phyloP scores from a whole-genome alignment of 2,888 invertebrate genomes.

The Drosophila stalkeri region DNA sequence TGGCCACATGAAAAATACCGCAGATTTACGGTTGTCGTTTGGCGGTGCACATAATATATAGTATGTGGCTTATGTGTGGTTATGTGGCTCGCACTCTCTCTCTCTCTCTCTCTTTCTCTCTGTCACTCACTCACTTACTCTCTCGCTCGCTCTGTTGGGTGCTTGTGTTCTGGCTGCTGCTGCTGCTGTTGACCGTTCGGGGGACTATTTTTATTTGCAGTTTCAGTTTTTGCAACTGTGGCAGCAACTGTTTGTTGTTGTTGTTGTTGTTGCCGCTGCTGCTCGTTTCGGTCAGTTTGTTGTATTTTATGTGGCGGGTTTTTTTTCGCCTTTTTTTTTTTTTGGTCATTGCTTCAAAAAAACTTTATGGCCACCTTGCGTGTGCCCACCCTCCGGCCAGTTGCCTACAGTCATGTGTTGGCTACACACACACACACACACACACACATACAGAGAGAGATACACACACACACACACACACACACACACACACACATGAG shows the following conservation, averaged over 20 bases:
- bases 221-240: conserved; percentile 78
- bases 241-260: conserved; percentile 51
- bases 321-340: conserved; percentile 30
- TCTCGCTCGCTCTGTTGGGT: neutral
- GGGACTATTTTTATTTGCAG: conserved; percentile 76
- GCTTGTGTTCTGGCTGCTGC: conserved; percentile 29
- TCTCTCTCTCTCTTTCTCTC: neutral
- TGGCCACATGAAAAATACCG: conserved; percentile 79
- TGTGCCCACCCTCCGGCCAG: conserved; percentile 26
- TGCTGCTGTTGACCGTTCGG: conserved; percentile 40
- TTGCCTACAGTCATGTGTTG: conserved; percentile 28
- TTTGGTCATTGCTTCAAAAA: conserved; percentile 50
- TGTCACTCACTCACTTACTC: neutral
- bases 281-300: conserved; percentile 69
- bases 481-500: neutral
- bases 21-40: conserved; percentile 81
- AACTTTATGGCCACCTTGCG: conserved; percentile 61
- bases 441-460: neutral
- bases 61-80: conserved; percentile 65
- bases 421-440: conserved; percentile 6
- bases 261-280: conserved; percentile 37
- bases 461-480: neutral
- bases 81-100: conserved; percentile 3
- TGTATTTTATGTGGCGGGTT: conserved; percentile 72
- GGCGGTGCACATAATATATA: conserved; percentile 68